These are phyloP conservation scores for Sebastes umbrosus DNA, from an alignment of 2,797 vertebrate genomes.

Conservation along the genomic window DNA sequence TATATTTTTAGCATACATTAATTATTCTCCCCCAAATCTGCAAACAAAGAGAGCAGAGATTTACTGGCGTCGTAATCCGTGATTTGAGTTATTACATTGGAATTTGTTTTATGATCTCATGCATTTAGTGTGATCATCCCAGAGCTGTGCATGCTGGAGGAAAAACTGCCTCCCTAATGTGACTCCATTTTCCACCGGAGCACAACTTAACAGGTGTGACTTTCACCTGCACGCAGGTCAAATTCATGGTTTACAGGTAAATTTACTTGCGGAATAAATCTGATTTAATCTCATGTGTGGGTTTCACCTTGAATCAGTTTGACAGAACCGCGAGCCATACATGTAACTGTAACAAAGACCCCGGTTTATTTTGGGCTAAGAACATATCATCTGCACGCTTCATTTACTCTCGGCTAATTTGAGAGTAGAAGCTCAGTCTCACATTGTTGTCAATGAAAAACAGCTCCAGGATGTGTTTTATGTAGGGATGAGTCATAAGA, in stretches of 20 bases:
- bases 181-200: not conserved
- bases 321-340: constrained; percentile 12
- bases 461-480: constrained; percentile 48
- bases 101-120: constrained; percentile 29
- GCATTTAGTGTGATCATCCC: constrained; percentile 34
- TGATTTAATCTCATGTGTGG: constrained; percentile 1
- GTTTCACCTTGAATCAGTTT: constrained; percentile 5
- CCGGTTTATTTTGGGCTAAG: constrained; percentile 53
- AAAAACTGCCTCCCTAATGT: constrained; percentile 12
- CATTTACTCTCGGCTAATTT: constrained; percentile 62
- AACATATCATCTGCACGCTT: constrained; percentile 45
- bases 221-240: constrained; percentile 4
- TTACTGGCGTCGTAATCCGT: constrained; percentile 36
- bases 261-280: constrained; percentile 21
- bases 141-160: not conserved
- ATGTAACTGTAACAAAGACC: constrained; percentile 17
- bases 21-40: constrained; percentile 14
- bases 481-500: constrained; percentile 62
- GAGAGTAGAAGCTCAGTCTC: constrained; percentile 50
- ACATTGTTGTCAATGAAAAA: constrained; percentile 51
- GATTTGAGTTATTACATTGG: constrained; percentile 33
- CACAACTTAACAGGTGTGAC: constrained; percentile 1
- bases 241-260: not conserved
- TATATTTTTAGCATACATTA: constrained; percentile 38
- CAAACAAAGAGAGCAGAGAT: constrained; percentile 24